These are phyloP conservation scores for human DNA, from an alignment of 2,113 vertebrate genomes.

Conservation along the genomic window GRCh38 chr3:251501-252000, in stretches of 20 bases:
- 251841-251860: neutral
- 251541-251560: neutral
- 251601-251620: neutral
- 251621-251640: neutral
- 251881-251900: slow-evolving; percentile 16
- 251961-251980: slow-evolving; percentile 52
- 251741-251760: neutral
- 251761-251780: neutral
- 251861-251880: slow-evolving; percentile 43
- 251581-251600: neutral
- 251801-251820: slow-evolving; percentile 40
- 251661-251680: neutral
- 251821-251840: slow-evolving; percentile 55
- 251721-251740: neutral
- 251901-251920: slow-evolving; percentile 40
- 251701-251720: neutral
- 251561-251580: neutral
- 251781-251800: slow-evolving; percentile 14
- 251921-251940: slow-evolving; percentile 51
- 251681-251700: neutral
- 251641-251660: neutral
- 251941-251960: slow-evolving; percentile 41
- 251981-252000: slow-evolving; percentile 53
- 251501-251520: neutral
- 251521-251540: neutral